phyloP scores from a whole-genome alignment of 2,888 invertebrate species.

The Acrobasis repandana region DNA sequence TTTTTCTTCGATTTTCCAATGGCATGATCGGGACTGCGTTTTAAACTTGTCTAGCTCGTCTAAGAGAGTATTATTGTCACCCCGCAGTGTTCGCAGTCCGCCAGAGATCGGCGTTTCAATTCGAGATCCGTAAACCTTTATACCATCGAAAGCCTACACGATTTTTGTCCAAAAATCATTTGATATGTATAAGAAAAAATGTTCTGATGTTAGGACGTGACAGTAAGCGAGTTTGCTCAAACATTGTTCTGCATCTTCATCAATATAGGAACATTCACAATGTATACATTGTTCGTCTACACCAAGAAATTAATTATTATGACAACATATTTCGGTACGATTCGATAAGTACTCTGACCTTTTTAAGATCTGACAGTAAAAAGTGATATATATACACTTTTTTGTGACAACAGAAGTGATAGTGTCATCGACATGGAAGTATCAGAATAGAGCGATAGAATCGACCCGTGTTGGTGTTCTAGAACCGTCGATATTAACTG shows the following conservation, averaged over 20 bases:
- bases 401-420: not conserved
- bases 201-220: conserved; percentile 36
- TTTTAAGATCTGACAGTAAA: not conserved
- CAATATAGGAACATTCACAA: conserved; percentile 44
- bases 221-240: conserved; percentile 52
- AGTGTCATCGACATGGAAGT: not conserved
- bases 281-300: conserved; percentile 27
- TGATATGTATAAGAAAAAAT: conserved; percentile 74
- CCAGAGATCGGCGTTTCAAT: conserved; percentile 37
- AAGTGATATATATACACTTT: conserved; percentile 5
- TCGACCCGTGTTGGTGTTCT: not conserved
- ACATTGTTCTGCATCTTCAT: conserved; percentile 55
- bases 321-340: conserved; percentile 7
- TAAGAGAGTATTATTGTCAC: conserved; percentile 64
- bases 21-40: conserved; percentile 1
- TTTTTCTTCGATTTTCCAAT: conserved; percentile 21
- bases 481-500: not conserved
- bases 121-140: conserved; percentile 24
- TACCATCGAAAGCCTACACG: conserved; percentile 40
- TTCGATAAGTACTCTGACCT: conserved; percentile 5
- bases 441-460: not conserved
- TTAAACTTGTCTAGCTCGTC: conserved; percentile 52
- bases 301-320: conserved; percentile 20
- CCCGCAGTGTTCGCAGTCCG: conserved; percentile 41
- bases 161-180: conserved; percentile 51